Evolutionary conservation across 2,797 vertebrate species (phyloP), one percentile per base, ranked within the genome.

Genomic region (Synanceia verrucosa): DNA sequence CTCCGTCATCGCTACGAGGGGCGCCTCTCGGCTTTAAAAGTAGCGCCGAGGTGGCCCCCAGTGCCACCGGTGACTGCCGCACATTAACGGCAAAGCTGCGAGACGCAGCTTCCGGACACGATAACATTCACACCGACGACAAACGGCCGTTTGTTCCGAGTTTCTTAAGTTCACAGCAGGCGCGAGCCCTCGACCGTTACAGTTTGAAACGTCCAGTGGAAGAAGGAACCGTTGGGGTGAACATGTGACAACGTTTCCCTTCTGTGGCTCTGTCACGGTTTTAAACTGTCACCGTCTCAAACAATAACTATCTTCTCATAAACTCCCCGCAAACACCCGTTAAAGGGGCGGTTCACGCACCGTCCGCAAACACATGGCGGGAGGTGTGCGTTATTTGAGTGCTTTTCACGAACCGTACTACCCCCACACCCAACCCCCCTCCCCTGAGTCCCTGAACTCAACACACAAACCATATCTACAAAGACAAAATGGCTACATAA

Each of bases 331-430:
- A 3, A 5, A 16, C 9, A 1, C 18, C 10, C 56, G 52, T 41
- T 37, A 34, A 28, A 14, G 48, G 73, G 68, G 47, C 74, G 56
- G 51, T 46, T 47, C 64, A 4, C 29, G 81, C 83, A 81, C 71
- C 44, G 85, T 76, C 43, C 53, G 9, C 64, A 43, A 44, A 79
- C 76, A 76, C 84, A 73, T 31, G 74, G 43, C 28, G 18, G 36
- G 23, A 67, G 65, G 56, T 48, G 78, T 34, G 55, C 6, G 18
- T 55, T 26, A 31, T 47, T 24, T 28, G 7, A n/a, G 1, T 4
- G 23, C 34, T 39, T 19, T 57, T 46, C 50, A 62, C 4, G 37
- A 43, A 21, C 41, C 11, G 33, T 9, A 9, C 33, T 6, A 5
- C 18, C 36, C 34, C 21, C 5, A 37, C 4, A 41, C 33, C 24